phyloP scores from a whole-genome alignment of 37 sponge, comb jelly and placozoan genomes.

The Beroe ovata region DNA sequence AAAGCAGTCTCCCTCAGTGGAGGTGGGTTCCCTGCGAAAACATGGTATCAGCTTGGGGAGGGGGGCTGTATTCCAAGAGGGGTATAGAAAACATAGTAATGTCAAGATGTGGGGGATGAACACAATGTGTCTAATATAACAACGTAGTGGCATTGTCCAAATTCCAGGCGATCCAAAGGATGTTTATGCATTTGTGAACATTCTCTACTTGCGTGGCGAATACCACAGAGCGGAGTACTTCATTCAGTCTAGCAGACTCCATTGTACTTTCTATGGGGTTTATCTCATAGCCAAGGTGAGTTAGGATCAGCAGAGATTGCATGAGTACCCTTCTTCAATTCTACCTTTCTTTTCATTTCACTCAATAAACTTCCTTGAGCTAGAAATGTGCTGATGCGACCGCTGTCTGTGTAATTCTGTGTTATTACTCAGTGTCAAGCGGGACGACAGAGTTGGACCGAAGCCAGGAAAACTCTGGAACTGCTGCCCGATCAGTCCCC shows the following conservation, averaged over 20 bases:
- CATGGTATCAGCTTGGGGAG: not conserved
- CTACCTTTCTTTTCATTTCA: no score
- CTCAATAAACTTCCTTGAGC: no score
- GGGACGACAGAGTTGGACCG: not conserved
- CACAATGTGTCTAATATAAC: no score
- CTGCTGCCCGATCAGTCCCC: not conserved
- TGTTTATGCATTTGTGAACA: not conserved
- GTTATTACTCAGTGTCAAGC: conserved; percentile 59
- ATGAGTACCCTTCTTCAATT: no score
- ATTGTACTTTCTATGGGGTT: not conserved
- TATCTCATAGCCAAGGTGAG: conserved; percentile 40
- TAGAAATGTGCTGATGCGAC: no score
- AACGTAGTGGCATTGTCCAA: no score
- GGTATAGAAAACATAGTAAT: no score
- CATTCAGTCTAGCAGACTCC: conserved; percentile 21
- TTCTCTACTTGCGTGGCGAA: conserved; percentile 16
- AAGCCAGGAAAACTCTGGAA: conserved; percentile 15
- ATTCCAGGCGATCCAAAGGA: conserved; percentile 10
- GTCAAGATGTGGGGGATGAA: no score
- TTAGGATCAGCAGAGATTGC: not conserved
- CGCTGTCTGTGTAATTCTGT: no score
- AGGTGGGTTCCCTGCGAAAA: not conserved
- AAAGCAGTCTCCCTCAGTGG: conserved; percentile 16
- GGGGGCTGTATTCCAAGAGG: no score
- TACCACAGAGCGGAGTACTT: conserved; percentile 26